Evolutionary conservation across 2,113 vertebrate genomes (phyloP).

Genomic region (Talpa occidentalis): DNA sequence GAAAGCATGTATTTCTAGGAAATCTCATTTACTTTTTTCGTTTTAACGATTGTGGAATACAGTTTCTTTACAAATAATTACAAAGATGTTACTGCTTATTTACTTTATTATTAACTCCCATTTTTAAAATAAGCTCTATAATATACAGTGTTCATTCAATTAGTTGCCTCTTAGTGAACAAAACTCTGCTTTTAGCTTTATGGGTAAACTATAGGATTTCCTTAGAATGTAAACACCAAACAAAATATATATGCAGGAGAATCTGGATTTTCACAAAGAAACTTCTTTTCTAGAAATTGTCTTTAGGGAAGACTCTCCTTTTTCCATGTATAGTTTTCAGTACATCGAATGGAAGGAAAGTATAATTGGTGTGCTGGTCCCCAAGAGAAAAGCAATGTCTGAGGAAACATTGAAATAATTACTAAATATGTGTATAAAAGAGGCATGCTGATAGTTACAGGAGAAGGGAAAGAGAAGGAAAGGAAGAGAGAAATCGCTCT

Average conservation of each 20-base stretch:
- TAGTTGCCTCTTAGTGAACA: neutral
- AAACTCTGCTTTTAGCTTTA: neutral
- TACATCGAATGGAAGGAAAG: neutral
- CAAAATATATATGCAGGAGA: neutral
- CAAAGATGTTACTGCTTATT: neutral
- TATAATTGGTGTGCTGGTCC: conserved; percentile 31
- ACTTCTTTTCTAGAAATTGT: conserved; percentile 49
- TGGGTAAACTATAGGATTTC: neutral
- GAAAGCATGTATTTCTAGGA: neutral
- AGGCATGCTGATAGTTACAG: conserved; percentile 62
- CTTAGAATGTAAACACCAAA: conserved; percentile 50
- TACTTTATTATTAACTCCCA: neutral
- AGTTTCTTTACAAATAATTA: conserved; percentile 10
- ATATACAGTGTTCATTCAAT: conserved; percentile 38
- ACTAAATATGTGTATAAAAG: conserved; percentile 68
- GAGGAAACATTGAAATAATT: conserved; percentile 75
- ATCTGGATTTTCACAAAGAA: conserved; percentile 36
- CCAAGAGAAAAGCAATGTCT: conserved; percentile 51
- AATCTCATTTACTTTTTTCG: neutral
- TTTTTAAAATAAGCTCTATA: neutral
- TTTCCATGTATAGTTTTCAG: neutral
- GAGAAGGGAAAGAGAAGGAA: conserved; percentile 63
- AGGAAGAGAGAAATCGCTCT: conserved; percentile 68
- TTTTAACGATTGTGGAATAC: neutral
- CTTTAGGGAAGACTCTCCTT: neutral